These are phyloP conservation scores for Pyrocoelia pectoralis DNA, from an alignment of 2,888 invertebrate species.

Conservation along the genomic window DNA sequence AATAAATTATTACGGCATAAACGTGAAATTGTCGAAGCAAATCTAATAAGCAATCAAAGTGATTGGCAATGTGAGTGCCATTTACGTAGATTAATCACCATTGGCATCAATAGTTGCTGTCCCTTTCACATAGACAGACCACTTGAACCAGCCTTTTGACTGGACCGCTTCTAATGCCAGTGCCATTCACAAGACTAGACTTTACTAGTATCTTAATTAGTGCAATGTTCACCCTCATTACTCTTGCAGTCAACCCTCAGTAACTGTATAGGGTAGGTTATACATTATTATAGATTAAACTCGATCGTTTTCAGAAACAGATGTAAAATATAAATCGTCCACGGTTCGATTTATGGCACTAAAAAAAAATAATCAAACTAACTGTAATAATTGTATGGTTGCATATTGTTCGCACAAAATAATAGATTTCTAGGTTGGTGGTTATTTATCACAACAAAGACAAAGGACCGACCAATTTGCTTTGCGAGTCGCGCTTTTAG, in stretches of 20 bases:
- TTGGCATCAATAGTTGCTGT: slow-evolving; percentile 49
- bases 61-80: slow-evolving; percentile 51
- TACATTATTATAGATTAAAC: slow-evolving; percentile 10
- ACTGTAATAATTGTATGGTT: background rate
- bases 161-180: slow-evolving; percentile 41
- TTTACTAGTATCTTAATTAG: slow-evolving; percentile 46
- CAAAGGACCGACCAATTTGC: slow-evolving; percentile 7
- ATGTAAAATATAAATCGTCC: background rate
- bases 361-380: too few species aligned
- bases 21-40: slow-evolving; percentile 36
- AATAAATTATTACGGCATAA: background rate
- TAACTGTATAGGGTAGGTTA: slow-evolving; percentile 9
- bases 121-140: slow-evolving; percentile 52
- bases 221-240: slow-evolving; percentile 46
- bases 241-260: slow-evolving; percentile 32
- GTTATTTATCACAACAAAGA: slow-evolving; percentile 1
- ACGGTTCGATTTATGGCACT: too few species aligned
- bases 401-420: background rate
- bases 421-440: too few species aligned
- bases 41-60: slow-evolving; percentile 51
- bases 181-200: slow-evolving; percentile 41
- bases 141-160: slow-evolving; percentile 53
- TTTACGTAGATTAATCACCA: slow-evolving; percentile 54
- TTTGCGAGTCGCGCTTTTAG: background rate
- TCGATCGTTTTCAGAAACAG: slow-evolving; percentile 9